A percentile compares a stretch with the other conserved stretches of the same genome.
phyloP scores from a whole-genome alignment of 2,797 vertebrate species.

The Urocyon cinereoargenteus region DNA sequence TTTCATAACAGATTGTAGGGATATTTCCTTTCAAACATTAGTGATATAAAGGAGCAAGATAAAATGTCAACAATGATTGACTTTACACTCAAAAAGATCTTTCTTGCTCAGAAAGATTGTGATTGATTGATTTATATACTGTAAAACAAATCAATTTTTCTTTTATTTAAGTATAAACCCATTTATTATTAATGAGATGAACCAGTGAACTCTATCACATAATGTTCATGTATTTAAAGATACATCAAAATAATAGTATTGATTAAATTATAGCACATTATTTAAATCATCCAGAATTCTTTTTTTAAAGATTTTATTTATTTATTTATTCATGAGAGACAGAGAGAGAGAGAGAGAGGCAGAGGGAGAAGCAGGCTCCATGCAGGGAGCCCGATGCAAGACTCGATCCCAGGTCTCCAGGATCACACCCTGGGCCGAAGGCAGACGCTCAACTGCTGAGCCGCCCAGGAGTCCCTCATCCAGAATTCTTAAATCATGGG shows the following conservation, averaged over 20 bases:
- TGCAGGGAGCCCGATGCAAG: too few relatives aligned
- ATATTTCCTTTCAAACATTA: slow-evolving; percentile 1
- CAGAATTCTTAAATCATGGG: background rate
- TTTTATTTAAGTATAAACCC: slow-evolving; percentile 6
- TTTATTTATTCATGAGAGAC: too few relatives aligned
- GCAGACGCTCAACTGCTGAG: too few relatives aligned
- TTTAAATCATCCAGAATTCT: background rate
- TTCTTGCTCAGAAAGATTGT: slow-evolving; percentile 13
- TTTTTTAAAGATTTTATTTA: background rate
- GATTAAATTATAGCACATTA: slow-evolving; percentile 20
- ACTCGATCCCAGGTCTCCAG: too few relatives aligned
- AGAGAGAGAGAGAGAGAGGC: too few relatives aligned
- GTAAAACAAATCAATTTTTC: slow-evolving; percentile 13
- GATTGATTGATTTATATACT: background rate
- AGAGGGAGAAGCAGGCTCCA: too few relatives aligned
- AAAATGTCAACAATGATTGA: slow-evolving; percentile 34
- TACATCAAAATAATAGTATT: background rate
- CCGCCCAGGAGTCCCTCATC: background rate
- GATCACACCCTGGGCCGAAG: too few relatives aligned
- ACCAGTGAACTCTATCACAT: background rate
- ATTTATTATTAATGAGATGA: slow-evolving; percentile 36
- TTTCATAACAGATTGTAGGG: background rate
- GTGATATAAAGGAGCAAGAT: slow-evolving; percentile 12
- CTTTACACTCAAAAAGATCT: slow-evolving; percentile 25
- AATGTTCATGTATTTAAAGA: background rate